phyloP scores from a whole-genome alignment of 1,140 invertebrate genomes.

The Callitettix versicolor region DNA sequence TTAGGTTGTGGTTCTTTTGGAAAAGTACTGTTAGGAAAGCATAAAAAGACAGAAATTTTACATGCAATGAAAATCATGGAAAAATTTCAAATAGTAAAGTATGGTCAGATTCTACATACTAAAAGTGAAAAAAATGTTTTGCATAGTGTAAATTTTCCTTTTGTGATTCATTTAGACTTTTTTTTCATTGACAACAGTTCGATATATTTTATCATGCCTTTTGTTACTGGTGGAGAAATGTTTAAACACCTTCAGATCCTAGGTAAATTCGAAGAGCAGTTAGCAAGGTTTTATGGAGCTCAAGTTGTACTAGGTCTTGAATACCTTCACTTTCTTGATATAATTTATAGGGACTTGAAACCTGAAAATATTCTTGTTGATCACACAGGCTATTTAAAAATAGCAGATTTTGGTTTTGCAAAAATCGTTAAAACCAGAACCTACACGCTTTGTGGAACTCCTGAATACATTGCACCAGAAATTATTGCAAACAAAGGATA shows the following conservation, averaged over 20 bases:
- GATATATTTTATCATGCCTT: slow-evolving; percentile 76
- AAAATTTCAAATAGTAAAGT: slow-evolving; percentile 74
- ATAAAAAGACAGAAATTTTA: slow-evolving; percentile 40
- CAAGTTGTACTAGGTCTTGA: slow-evolving; percentile 87
- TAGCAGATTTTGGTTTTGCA: slow-evolving; percentile 24
- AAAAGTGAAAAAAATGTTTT: slow-evolving; percentile 79
- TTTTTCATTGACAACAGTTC: slow-evolving; percentile 80
- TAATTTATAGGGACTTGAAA: slow-evolving; percentile 90
- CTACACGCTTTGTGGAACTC: slow-evolving; percentile 92
- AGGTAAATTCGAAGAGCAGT: slow-evolving; percentile 65
- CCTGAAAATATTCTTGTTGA: slow-evolving; percentile 92
- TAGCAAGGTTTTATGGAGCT: slow-evolving; percentile 82
- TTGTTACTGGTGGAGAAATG: slow-evolving; percentile 72
- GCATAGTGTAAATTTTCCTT: slow-evolving; percentile 67
- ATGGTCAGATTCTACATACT: slow-evolving; percentile 79
- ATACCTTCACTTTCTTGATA: slow-evolving; percentile 82
- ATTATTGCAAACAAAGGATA: slow-evolving; percentile 92
- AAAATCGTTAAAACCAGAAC: slow-evolving; percentile 40
- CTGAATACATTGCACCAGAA: slow-evolving; percentile 92
- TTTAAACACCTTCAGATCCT: slow-evolving; percentile 62
- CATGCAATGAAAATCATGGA: slow-evolving; percentile 88
- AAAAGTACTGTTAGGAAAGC: slow-evolving; percentile 69
- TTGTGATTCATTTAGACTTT: slow-evolving; percentile 70
- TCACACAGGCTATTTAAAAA: slow-evolving; percentile 55
- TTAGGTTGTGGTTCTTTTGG: slow-evolving; percentile 87